Evolutionary conservation across 1,140 invertebrate genomes (phyloP).

Genomic region (Homalodisca vitripennis): DNA sequence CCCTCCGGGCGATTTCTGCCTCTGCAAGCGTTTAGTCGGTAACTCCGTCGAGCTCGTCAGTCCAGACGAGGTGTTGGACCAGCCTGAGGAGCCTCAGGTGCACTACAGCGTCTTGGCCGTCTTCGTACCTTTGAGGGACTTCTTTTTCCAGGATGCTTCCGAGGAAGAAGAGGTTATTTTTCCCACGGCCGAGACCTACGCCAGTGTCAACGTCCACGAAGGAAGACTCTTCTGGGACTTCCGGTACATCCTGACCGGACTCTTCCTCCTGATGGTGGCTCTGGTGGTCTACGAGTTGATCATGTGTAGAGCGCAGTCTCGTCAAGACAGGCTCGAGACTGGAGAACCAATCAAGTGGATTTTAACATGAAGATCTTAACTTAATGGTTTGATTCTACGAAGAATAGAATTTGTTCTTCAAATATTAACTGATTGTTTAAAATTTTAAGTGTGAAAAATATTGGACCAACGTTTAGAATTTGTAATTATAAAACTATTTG

Average conservation of each 20-base stretch:
- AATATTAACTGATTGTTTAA: background rate
- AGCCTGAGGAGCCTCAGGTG: no score
- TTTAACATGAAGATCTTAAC: background rate
- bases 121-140: background rate
- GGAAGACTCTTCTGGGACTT: conserved; percentile 23
- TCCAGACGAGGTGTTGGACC: background rate
- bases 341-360: background rate
- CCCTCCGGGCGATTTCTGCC: background rate
- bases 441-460: no score
- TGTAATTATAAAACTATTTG: no score
- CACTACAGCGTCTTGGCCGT: background rate
- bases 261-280: conserved; percentile 16
- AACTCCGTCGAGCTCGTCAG: background rate
- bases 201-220: conserved; percentile 21
- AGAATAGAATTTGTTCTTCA: background rate
- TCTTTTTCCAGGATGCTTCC: background rate
- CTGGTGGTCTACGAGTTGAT: conserved; percentile 14
- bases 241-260: conserved; percentile 19
- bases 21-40: background rate
- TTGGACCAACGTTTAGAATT: no score
- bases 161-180: background rate
- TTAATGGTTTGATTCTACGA: background rate
- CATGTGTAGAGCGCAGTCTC: background rate
- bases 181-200: background rate
- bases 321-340: background rate